Base-by-base conservation (phyloP, 2,113 vertebrate genomes). In the Hyla sarda region DNA sequence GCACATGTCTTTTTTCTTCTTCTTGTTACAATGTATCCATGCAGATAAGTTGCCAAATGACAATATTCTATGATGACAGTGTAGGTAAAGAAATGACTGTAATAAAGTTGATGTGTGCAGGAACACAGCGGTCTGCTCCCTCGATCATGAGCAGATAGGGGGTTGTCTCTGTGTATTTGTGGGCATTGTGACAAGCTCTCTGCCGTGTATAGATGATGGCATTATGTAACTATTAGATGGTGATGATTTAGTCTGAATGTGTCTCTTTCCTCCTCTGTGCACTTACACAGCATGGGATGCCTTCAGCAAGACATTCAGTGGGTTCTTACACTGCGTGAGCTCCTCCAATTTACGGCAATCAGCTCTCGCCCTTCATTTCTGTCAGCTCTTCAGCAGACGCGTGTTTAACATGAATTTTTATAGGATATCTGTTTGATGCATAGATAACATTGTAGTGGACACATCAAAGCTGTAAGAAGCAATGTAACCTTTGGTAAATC, bases 231-330 rank as follows among this genome's bases (percentile, higher is more conserved):
- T n/a, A 32, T 23, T 54, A 58, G 41, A 32, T 34, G 72, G 14
- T 74, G 45, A 74, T 60, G 32, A 60, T 34, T 37, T 58, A 45
- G 7, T 58, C 17, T 9, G 54, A 83, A 58, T 83, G 67, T 54
- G 48, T 58, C 82, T 56, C 69, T 41, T 60, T 37, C 37, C 10
- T 71, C 9, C 25, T 69, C 16, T 67, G 37, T 56, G 60, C 80
- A 69, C 80, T 82, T 54, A 72, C 81, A 17, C 82, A 74, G 82
- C 82, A 74, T 73, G 82, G 14, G 50, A 32, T 30, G 32, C 37
- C 28, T 83, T 83, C 69, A 74, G 37, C 47, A 23, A 45, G 32
- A 56, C 19, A 41, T 74, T 41, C 56, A 52, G 34, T 56, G 67
- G 65, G 48, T 65, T 83, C 14, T 41, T 0, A 37, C 67, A 23